These are phyloP conservation scores for Thaleichthys pacificus DNA, from an alignment of 2,797 vertebrate genomes.

Conservation along the genomic window DNA sequence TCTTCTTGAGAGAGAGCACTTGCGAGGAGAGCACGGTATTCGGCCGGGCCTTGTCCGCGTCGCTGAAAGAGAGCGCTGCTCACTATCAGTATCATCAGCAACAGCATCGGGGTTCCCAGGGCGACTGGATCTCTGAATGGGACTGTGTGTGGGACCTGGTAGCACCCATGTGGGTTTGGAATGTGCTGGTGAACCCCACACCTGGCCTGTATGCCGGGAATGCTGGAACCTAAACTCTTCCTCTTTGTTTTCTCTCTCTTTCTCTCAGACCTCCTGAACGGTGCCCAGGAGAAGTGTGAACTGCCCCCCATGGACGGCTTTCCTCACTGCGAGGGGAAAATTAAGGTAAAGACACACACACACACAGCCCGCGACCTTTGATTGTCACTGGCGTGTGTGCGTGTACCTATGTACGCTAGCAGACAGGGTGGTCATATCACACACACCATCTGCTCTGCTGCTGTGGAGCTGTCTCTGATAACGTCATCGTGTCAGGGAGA, in stretches of 20 bases:
- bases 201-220: not conserved
- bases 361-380: not conserved
- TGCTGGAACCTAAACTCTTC: not conserved
- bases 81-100: too few species aligned
- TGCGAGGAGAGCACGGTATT: too few species aligned
- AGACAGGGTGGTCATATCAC: slow-evolving; percentile 42
- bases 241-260: not conserved
- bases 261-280: slow-evolving; percentile 90
- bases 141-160: too few species aligned
- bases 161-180: too few species aligned
- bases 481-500: slow-evolving; percentile 3
- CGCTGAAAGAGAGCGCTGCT: too few species aligned
- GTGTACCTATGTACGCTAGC: slow-evolving; percentile 28
- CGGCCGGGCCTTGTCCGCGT: too few species aligned
- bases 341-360: slow-evolving; percentile 79
- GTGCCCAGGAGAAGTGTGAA: slow-evolving; percentile 98
- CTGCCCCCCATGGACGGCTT: slow-evolving; percentile 96
- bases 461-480: slow-evolving; percentile 41
- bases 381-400: slow-evolving; percentile 2
- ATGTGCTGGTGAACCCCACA: not conserved
- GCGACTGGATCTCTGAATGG: too few species aligned
- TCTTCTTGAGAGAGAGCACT: too few species aligned
- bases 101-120: too few species aligned
- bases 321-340: slow-evolving; percentile 95
- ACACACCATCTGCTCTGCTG: slow-evolving; percentile 59